Evolutionary conservation across 2,113 vertebrate genomes (phyloP).

Genomic region (Lophura nycthemera): DNA sequence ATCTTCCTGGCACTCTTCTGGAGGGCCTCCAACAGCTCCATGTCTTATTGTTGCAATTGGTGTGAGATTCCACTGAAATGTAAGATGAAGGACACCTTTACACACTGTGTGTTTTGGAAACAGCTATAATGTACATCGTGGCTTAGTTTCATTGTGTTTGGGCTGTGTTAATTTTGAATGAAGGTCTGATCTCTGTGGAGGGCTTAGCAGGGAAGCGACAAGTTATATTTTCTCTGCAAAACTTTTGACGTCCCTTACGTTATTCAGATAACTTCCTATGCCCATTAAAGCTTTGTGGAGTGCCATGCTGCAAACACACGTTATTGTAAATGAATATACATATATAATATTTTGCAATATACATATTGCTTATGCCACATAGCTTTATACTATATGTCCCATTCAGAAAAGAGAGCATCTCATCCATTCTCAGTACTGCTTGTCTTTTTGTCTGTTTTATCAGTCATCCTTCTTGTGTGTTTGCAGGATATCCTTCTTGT

Average conservation of each 20-base stretch:
- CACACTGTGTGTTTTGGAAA: neutral
- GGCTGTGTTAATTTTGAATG: neutral
- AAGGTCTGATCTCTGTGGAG: neutral
- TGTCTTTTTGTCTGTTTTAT: neutral
- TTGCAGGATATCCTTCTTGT: neutral
- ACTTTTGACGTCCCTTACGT: neutral
- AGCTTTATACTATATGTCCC: neutral
- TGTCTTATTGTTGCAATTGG: neutral
- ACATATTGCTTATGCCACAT: neutral
- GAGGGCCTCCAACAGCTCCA: too few relatives aligned
- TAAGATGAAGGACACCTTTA: neutral
- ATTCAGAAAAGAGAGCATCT: neutral
- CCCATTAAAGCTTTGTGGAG: neutral
- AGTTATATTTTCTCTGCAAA: neutral
- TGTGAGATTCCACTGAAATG: neutral
- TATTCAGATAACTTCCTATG: neutral
- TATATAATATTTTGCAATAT: neutral
- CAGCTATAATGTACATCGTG: neutral
- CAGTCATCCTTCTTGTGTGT: neutral
- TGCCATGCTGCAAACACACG: neutral
- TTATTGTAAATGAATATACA: neutral
- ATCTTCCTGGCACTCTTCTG: too few relatives aligned
- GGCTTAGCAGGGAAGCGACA: neutral
- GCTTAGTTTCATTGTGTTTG: neutral
- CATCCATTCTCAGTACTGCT: neutral